Evolutionary conservation across 2,888 invertebrate genomes (phyloP).

Genomic region (Aplocera efformata): DNA sequence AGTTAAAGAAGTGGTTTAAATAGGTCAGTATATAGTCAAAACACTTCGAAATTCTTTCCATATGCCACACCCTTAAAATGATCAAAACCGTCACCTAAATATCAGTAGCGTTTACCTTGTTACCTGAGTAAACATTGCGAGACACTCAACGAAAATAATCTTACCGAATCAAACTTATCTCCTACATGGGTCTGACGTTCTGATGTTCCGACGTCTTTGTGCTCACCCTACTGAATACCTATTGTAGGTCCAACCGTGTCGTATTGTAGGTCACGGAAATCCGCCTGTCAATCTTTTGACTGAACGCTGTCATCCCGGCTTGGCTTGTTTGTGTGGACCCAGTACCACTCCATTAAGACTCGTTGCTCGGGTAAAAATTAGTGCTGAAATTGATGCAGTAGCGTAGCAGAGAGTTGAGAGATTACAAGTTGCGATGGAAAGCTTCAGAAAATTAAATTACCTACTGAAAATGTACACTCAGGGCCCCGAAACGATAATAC

Average conservation of each 20-base stretch:
- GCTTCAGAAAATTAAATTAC: conserved; percentile 7
- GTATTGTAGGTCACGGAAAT: conserved; percentile 37
- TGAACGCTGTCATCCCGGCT: conserved; percentile 27
- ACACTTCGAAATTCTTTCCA: too few species aligned
- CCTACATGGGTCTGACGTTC: conserved; percentile 12
- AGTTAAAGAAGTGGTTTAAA: too few species aligned
- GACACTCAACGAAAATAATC: conserved; percentile 24
- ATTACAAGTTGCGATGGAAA: conserved; percentile 6
- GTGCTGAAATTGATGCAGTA: conserved; percentile 15
- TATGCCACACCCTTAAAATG: not conserved
- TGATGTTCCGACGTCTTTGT: conserved; percentile 21
- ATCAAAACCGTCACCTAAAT: conserved; percentile 14
- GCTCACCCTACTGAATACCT: conserved; percentile 35
- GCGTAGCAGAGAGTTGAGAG: conserved; percentile 6
- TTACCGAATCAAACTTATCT: conserved; percentile 17
- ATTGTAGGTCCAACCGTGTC: conserved; percentile 25
- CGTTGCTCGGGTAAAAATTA: conserved; percentile 23
- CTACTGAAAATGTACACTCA: not conserved
- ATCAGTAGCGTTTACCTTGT: conserved; percentile 17
- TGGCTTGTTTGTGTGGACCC: conserved; percentile 17
- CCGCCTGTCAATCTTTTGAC: conserved; percentile 47
- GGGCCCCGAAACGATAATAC: too few species aligned
- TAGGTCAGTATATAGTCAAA: too few species aligned
- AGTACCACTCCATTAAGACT: conserved; percentile 25
- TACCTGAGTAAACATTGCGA: conserved; percentile 20